phyloP scores from a whole-genome alignment of 2,113 vertebrate species.

The Glaucidium brasilianum region DNA sequence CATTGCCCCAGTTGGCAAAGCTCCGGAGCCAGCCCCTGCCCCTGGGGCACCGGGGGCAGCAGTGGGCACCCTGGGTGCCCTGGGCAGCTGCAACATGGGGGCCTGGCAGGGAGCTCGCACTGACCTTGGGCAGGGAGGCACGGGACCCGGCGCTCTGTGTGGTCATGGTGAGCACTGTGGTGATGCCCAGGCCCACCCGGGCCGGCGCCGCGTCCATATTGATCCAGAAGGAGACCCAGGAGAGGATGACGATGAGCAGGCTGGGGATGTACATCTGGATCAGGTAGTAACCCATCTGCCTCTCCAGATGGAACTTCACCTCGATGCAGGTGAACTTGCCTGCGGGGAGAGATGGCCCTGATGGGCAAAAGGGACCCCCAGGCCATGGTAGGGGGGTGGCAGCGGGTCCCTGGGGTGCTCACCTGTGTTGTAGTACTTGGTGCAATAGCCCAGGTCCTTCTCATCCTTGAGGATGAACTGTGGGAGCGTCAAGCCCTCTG shows the following conservation, averaged over 20 bases:
- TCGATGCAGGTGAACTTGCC: constrained; percentile 95
- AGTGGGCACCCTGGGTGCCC: not conserved
- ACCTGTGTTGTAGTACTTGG: constrained; percentile 95
- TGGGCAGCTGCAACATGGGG: fast-evolving
- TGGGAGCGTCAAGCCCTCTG: constrained; percentile 89
- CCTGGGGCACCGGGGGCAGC: too few species aligned
- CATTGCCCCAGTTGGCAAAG: not conserved
- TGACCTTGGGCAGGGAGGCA: constrained; percentile 90
- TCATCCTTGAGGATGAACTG: constrained; percentile 92
- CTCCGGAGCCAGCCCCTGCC: not conserved
- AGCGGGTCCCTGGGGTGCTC: not conserved
- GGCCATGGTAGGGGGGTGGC: fast-evolving
- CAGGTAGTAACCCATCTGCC: constrained; percentile 95
- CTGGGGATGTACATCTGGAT: constrained; percentile 98
- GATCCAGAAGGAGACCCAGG: constrained; percentile 96
- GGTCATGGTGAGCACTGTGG: constrained; percentile 93
- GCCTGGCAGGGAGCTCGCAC: not conserved
- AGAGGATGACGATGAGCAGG: constrained; percentile 91
- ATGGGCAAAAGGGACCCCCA: fast-evolving
- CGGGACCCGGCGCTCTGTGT: constrained; percentile 91
- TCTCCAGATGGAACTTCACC: constrained; percentile 92
- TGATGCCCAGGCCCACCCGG: constrained; percentile 90
- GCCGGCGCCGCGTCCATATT: constrained; percentile 93
- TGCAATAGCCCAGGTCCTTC: constrained; percentile 92
- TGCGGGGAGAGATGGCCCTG: not conserved